Evolutionary conservation across 2,113 vertebrate species (phyloP).

Genomic region (Phainopepla nitens): DNA sequence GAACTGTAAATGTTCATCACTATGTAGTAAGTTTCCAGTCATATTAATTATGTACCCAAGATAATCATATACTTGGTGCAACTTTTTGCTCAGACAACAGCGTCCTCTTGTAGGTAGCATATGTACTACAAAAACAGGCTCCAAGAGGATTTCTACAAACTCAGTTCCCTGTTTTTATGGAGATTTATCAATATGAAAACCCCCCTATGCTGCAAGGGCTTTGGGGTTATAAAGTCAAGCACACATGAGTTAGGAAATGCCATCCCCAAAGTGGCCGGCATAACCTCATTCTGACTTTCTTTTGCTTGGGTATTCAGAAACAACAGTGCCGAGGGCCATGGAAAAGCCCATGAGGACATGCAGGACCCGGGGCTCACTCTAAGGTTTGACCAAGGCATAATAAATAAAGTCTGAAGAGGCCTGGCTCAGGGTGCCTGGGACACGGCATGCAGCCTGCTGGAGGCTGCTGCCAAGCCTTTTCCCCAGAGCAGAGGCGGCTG

Average conservation of each 20-base stretch:
- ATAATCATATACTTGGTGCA: background rate
- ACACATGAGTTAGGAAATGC: background rate
- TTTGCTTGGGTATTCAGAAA: background rate
- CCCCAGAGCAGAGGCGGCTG: background rate
- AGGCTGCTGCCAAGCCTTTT: background rate
- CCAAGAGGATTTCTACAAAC: background rate
- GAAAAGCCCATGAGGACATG: background rate
- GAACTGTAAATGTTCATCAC: background rate
- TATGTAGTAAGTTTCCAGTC: background rate
- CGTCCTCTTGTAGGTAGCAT: background rate
- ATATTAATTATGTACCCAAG: background rate
- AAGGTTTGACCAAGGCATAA: background rate
- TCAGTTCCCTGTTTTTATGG: background rate
- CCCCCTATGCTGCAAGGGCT: background rate
- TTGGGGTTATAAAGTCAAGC: conserved; percentile 5
- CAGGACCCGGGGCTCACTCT: background rate
- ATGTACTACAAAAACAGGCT: background rate
- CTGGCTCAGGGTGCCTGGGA: background rate
- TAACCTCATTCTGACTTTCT: background rate
- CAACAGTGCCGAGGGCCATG: background rate
- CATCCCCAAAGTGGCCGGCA: background rate
- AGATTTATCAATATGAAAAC: background rate
- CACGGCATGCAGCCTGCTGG: background rate
- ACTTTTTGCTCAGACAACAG: background rate
- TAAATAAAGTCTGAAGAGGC: background rate